A percentile compares a stretch with the other conserved stretches of the same genome.
phyloP scores from a whole-genome alignment of 2,888 invertebrate genomes.

The Acleris emargana region DNA sequence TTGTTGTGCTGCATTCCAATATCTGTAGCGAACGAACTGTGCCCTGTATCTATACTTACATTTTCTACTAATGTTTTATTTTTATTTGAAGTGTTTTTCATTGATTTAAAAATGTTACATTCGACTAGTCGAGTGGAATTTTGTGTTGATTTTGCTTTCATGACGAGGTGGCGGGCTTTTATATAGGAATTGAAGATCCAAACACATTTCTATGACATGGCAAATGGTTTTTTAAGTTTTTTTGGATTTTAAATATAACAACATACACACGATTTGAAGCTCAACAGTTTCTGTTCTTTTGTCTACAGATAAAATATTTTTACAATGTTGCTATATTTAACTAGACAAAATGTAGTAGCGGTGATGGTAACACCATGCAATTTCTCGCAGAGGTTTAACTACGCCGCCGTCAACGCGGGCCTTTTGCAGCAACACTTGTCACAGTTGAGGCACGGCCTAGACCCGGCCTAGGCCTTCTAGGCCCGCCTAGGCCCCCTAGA shows the following conservation, averaged over 20 bases:
- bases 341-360: conserved; percentile 49
- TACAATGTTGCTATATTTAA: conserved; percentile 59
- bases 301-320: no score
- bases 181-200: conserved; percentile 6
- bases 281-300: background rate
- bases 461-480: conserved; percentile 59
- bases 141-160: conserved; percentile 4
- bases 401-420: conserved; percentile 80
- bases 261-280: conserved; percentile 38
- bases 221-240: conserved; percentile 19
- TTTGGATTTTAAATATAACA: conserved; percentile 49
- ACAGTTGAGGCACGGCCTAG: conserved; percentile 75
- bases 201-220: conserved; percentile 7
- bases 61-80: conserved; percentile 55
- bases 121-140: background rate
- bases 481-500: conserved; percentile 50
- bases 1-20: conserved; percentile 54
- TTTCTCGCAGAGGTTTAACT: conserved; percentile 83
- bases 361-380: conserved; percentile 77
- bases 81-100: conserved; percentile 39
- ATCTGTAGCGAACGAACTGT: conserved; percentile 42
- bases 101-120: conserved; percentile 40
- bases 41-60: conserved; percentile 42
- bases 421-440: conserved; percentile 81
- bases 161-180: conserved; percentile 28